Evolutionary conservation across 2,888 invertebrate genomes (phyloP).

Genomic region (Melanophora roralis): DNA sequence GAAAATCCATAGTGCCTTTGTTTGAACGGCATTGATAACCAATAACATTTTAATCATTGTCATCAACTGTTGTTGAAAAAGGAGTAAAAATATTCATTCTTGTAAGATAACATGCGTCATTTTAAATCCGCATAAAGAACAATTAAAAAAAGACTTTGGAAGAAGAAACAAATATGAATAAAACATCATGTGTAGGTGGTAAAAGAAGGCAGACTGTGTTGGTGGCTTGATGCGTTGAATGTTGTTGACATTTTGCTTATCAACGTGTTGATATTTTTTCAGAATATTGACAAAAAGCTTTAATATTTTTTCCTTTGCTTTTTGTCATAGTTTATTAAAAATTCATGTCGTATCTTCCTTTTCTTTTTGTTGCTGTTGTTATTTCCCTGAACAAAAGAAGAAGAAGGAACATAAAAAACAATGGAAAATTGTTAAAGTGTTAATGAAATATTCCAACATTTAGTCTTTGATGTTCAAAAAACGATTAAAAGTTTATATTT

Average conservation of each 20-base stretch:
- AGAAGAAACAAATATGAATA: slow-evolving; percentile 41
- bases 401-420: background rate
- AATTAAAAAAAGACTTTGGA: background rate
- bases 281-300: slow-evolving; percentile 37
- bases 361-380: background rate
- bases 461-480: slow-evolving; percentile 1
- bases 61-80: background rate
- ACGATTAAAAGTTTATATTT: slow-evolving; percentile 49
- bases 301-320: background rate
- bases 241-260: slow-evolving; percentile 59
- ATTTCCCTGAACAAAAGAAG: background rate
- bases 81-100: slow-evolving; percentile 22
- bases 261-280: slow-evolving; percentile 54
- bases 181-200: slow-evolving; percentile 20
- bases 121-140: slow-evolving; percentile 4
- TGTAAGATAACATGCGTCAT: slow-evolving; percentile 49
- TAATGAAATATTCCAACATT: slow-evolving; percentile 51
- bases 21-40: background rate
- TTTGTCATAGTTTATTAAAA: background rate
- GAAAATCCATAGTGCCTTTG: background rate
- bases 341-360: slow-evolving; percentile 1
- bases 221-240: slow-evolving; percentile 37
- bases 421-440: slow-evolving; percentile 54
- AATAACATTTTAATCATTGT: background rate
- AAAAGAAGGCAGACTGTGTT: background rate